These are phyloP conservation scores for Elachura formosa DNA, from an alignment of 2,113 vertebrate genomes.

Conservation along the genomic window DNA sequence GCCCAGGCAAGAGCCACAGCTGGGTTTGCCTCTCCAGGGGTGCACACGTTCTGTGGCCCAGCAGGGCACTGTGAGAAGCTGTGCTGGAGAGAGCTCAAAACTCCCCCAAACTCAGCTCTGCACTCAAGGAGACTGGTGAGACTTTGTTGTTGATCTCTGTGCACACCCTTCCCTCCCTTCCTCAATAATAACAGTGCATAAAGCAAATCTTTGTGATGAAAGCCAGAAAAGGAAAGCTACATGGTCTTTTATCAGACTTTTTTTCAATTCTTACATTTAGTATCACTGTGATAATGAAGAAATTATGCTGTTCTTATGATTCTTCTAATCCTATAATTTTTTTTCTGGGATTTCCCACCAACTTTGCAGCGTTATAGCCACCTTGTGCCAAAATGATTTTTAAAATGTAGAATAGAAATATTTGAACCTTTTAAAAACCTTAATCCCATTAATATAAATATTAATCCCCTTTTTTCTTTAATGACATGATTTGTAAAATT, in stretches of 20 bases:
- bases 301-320: background rate
- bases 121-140: background rate
- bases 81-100: background rate
- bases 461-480: background rate
- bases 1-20: background rate
- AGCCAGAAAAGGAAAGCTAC: background rate
- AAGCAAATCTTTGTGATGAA: background rate
- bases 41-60: background rate
- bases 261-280: background rate
- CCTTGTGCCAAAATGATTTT: background rate
- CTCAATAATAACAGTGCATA: background rate
- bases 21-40: background rate
- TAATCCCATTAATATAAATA: background rate
- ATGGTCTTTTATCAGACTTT: background rate
- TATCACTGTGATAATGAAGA: background rate
- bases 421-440: background rate
- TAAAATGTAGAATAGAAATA: background rate
- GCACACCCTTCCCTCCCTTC: accelerated
- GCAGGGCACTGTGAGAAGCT: background rate
- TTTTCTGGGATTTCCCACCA: background rate
- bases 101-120: background rate
- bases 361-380: background rate
- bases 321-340: background rate
- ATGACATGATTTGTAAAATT: background rate
- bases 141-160: too few relatives aligned